Evolutionary conservation across 2,888 invertebrate genomes (phyloP), one percentile per base, ranked within the genome.

Genomic region (Ormyrus labotus): DNA sequence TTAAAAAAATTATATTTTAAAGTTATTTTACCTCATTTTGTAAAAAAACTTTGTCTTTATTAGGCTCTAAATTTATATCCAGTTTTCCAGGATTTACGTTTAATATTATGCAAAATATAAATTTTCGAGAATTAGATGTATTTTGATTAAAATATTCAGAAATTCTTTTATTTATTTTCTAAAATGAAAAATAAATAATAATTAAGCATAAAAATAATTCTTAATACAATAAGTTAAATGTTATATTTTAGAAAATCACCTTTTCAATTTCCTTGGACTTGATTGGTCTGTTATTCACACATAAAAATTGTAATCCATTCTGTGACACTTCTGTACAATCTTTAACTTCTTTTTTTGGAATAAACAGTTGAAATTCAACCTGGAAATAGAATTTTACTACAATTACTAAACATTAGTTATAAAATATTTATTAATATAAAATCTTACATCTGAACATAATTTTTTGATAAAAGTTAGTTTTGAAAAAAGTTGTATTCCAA

Each of bases 51-150:
- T 88, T 90, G 57, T 92, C 92, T 88, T 94, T 94, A 88, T 93
- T 93, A 2, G 94, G 93, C 81, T 94, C 93, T 64, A 93, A 84
- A 88, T 94, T 94, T 55, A 94, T 92, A 88, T 94, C 94, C 48
- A 93, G 83, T 34, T 91, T 88, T 48, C 87, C 84, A 8, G 92
- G 86, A 13, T 92, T 90, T 4, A 92, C 83, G 19, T 84, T 87
- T 50, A 94, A 85, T 53, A 89, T 88, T 3, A 93, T 50, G 77
- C 92, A 87, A 84, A 91, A 92, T 48, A 92, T 83, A 0, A 92
- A 92, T 84, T 92, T 92, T 61, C 91, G 91, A 13, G 87, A 88
- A 53, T 85, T 78, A 3, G 88, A 86, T 45, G 88, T 84, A 73
- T 88, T 91, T 81, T 86, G 86, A 53, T 88, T 90, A 83, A 91